Conservation (phyloP, 2,888 invertebrate genomes). For the Chymomyza amoena region DNA sequence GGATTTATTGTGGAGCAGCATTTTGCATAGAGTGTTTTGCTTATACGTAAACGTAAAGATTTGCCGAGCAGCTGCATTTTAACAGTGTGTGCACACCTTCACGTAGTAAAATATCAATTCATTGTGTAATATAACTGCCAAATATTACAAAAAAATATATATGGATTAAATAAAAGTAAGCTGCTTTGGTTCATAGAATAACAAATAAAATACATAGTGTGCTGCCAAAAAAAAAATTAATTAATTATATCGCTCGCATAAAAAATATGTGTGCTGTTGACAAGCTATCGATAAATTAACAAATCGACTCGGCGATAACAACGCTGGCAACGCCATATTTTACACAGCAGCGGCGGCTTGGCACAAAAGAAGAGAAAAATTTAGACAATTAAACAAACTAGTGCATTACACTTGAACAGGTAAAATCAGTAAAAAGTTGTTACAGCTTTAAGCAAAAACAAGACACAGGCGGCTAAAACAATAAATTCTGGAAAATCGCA, state of each 20-base stretch:
- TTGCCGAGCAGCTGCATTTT: slow-evolving; percentile 48
- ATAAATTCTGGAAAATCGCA: neutral
- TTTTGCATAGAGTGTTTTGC: slow-evolving; percentile 14
- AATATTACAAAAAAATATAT: too few species aligned
- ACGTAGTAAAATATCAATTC: neutral
- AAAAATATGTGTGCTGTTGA: neutral
- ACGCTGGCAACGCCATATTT: neutral
- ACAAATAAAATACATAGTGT: too few species aligned
- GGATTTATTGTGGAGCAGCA: neutral
- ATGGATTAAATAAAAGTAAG: neutral
- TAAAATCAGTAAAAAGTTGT: neutral
- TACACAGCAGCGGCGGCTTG: neutral
- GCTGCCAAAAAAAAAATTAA: too few species aligned
- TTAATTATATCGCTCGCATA: too few species aligned
- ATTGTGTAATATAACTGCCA: neutral
- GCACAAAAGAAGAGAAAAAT: neutral
- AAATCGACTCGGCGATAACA: neutral
- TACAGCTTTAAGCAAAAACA: neutral
- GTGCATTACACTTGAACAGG: neutral
- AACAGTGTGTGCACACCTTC: slow-evolving; percentile 25
- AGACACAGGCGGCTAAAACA: neutral
- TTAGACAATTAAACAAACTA: neutral
- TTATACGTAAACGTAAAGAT: slow-evolving; percentile 31
- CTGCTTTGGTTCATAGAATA: neutral
- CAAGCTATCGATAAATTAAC: too few species aligned